A percentile compares a stretch with the other conserved stretches of the same genome.
Conservation (phyloP, 2,888 invertebrate genomes). For the Oscheius sp. region DNA sequence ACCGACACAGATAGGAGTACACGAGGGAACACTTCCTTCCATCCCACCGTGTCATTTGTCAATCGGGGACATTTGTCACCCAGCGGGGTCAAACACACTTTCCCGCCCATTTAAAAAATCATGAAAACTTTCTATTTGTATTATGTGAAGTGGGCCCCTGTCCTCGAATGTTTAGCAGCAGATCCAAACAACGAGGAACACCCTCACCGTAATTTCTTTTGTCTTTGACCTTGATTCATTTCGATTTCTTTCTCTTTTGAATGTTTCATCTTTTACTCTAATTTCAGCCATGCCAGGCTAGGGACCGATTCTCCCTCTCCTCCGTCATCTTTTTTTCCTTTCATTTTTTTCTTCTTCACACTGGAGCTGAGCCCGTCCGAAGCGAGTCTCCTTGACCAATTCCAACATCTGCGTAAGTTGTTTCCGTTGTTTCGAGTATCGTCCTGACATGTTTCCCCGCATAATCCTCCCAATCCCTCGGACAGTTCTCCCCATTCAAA, state of each 20-base stretch:
- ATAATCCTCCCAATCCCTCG: neutral
- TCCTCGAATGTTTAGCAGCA: no score
- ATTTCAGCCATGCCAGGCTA: conserved; percentile 15
- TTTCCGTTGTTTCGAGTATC: neutral
- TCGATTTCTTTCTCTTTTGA: conserved; percentile 9
- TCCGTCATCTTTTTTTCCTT: neutral
- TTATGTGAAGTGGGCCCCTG: no score
- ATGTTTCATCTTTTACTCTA: neutral
- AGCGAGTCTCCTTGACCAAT: conserved; percentile 10
- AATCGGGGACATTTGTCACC: neutral
- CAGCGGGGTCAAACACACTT: conserved; percentile 7
- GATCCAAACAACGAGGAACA: no score
- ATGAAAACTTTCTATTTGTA: neutral
- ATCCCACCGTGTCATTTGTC: neutral
- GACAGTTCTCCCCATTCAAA: neutral
- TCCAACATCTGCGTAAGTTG: conserved; percentile 19
- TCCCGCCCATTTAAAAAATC: neutral
- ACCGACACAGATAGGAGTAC: no score
- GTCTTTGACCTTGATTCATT: neutral
- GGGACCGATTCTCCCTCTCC: neutral
- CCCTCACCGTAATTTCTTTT: neutral
- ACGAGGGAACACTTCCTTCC: neutral
- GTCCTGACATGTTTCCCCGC: neutral
- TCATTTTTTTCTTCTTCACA: neutral
- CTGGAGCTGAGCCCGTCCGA: conserved; percentile 10